Evolutionary conservation across 2,888 invertebrate species (phyloP).

Genomic region (Dichetophora obliterata): DNA sequence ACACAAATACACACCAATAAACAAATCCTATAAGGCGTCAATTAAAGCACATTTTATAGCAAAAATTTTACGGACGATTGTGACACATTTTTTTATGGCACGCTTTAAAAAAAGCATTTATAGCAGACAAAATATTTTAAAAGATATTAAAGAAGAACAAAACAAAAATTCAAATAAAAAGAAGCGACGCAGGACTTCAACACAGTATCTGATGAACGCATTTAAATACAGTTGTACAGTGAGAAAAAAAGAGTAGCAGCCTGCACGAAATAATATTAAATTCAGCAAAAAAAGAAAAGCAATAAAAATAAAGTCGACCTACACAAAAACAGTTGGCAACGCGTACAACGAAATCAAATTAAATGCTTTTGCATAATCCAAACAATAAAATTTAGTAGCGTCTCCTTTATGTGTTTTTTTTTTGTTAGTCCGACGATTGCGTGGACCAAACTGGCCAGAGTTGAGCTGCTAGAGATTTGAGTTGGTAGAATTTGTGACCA

Average conservation of each 20-base stretch:
- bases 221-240: no score
- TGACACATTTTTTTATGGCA: conserved; percentile 3
- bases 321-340: conserved; percentile 9
- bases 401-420: background rate
- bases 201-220: no score
- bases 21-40: conserved; percentile 1
- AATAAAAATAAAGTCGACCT: background rate
- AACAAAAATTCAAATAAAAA: background rate
- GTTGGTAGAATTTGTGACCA: background rate
- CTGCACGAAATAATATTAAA: background rate
- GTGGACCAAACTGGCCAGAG: background rate
- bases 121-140: background rate
- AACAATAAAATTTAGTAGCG: conserved; percentile 18
- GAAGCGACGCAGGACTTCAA: background rate
- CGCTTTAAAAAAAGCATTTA: background rate
- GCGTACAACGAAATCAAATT: conserved; percentile 24
- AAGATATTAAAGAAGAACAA: no score
- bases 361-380: conserved; percentile 35
- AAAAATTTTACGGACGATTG: conserved; percentile 5
- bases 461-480: background rate
- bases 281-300: background rate
- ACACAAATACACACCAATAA: background rate
- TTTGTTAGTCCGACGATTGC: background rate
- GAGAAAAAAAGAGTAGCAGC: no score
- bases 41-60: conserved; percentile 6